Base-by-base conservation (phyloP, 92 coral and sea anemone genomes). In the Epizoanthus fatuus region DNA sequence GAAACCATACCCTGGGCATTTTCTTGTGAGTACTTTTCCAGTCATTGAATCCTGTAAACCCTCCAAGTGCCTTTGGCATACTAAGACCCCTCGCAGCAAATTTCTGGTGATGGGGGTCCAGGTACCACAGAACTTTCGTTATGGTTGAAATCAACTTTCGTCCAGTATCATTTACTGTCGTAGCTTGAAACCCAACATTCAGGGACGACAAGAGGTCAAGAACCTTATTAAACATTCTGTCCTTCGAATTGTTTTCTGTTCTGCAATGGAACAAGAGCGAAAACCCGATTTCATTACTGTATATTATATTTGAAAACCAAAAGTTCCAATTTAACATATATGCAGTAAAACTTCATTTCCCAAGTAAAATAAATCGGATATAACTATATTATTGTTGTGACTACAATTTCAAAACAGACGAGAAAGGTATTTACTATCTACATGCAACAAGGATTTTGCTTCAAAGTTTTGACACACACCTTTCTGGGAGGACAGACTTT, bases 191-290 rank as follows among this genome's bases (percentile, higher is more conserved):
- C 12, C 69, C 69, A 64, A 64, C 69, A 64, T 64, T 64, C 44
- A 64, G 69, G 44, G 69, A 64, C 69, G 44, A 64, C 69, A 63
- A 8, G 44, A 63, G 69, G 44, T 63, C 69, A 63, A 63, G 69
- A 63, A 63, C 69, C 16, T 63, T 62, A 62, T 63, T 12, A 63
- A 63, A 63, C 16, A 63, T 8, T 63, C 69, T 29, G 69, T 7
- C 69, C 69, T 63, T 63, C 69, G 69, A 63, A 63, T 63, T 63
- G 69, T 63, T 63, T 63, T 63, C 40, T 63, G 69, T 63, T 63
- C 69, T 63, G 44, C 69, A 63, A 22, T 22, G 25, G 25, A 22
- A 22, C 25, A 22, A 22, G 25, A 22, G 25, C 25, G 25, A 22
- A 22, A 63, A 25, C 16, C 9, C 37, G 42, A 63, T 63, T 63